These are phyloP conservation scores for Meandrina meandrites DNA, from an alignment of 92 coral and sea anemone species.

Conservation along the genomic window DNA sequence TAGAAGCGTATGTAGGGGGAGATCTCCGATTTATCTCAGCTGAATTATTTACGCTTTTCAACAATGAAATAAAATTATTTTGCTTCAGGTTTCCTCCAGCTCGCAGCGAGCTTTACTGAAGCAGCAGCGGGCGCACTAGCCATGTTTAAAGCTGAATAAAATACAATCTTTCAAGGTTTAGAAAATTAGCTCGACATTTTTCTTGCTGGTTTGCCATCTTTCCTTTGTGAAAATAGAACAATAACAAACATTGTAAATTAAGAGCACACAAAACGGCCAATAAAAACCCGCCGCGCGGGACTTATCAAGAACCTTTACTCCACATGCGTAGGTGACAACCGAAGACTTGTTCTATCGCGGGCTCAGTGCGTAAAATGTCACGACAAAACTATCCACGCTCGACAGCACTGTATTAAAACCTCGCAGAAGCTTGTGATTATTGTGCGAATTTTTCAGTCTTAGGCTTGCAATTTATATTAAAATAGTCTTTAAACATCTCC, in stretches of 20 bases:
- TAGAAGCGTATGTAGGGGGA: not conserved
- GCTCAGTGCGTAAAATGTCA: not conserved
- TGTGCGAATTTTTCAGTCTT: not conserved
- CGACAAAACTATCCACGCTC: too few relatives aligned
- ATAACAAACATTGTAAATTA: not conserved
- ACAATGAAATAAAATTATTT: not conserved
- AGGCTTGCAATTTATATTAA: not conserved
- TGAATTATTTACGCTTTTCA: not conserved
- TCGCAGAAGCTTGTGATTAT: not conserved
- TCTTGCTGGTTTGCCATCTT: not conserved
- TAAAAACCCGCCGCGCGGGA: not conserved
- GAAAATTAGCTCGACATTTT: not conserved
- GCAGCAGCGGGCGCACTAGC: not conserved
- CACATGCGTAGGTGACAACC: not conserved
- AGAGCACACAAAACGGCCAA: not conserved
- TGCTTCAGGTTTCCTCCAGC: not conserved
- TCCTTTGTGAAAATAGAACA: not conserved
- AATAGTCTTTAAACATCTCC: not conserved
- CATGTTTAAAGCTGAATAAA: not conserved
- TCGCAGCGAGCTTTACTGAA: not conserved
- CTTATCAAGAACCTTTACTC: not conserved
- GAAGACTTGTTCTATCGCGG: not conserved
- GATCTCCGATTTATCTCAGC: not conserved
- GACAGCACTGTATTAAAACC: too few relatives aligned
- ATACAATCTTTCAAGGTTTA: not conserved